Evolutionary conservation across 2,113 vertebrate species (phyloP).

Genomic region (Labrus mixtus): DNA sequence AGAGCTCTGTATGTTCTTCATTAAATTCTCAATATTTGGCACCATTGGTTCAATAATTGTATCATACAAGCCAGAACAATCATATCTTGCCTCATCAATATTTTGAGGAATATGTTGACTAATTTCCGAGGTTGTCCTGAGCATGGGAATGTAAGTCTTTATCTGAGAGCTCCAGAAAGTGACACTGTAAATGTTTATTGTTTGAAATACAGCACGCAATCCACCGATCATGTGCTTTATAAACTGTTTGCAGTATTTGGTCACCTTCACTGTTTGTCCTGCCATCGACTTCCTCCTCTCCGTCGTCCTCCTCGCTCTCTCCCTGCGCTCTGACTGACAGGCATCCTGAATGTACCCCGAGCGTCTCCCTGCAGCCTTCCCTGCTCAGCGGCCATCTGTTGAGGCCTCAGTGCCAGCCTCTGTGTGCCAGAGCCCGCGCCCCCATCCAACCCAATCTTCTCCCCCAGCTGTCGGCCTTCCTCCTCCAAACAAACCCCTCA

Average conservation of each 20-base stretch:
- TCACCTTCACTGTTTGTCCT: neutral
- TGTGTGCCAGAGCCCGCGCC: constrained; percentile 66
- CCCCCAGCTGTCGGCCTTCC: constrained; percentile 71
- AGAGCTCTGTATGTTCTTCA: too few species aligned
- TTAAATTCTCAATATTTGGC: too few species aligned
- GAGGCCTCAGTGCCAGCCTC: constrained; percentile 72
- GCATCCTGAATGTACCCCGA: constrained; percentile 55
- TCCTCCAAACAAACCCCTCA: constrained; percentile 75
- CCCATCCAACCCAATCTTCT: constrained; percentile 65
- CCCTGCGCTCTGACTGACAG: constrained; percentile 36
- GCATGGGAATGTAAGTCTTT: too few species aligned
- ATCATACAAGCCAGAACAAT: too few species aligned
- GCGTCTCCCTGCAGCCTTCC: constrained; percentile 66
- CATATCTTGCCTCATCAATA: too few species aligned
- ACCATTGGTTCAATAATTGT: too few species aligned
- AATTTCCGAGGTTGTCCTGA: too few species aligned
- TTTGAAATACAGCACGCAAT: too few species aligned
- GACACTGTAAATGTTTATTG: too few species aligned
- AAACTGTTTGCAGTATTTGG: neutral
- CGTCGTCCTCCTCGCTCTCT: constrained; percentile 8
- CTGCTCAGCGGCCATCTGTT: constrained; percentile 82
- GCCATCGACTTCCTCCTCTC: constrained; percentile 6
- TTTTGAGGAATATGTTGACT: too few species aligned
- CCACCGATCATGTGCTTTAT: neutral
- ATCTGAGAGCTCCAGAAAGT: too few species aligned